A percentile compares a stretch with the other conserved stretches of the same genome.
These are phyloP conservation scores for Oreohelix idahoensis DNA, from an alignment of 1,140 invertebrate genomes.

Conservation along the genomic window DNA sequence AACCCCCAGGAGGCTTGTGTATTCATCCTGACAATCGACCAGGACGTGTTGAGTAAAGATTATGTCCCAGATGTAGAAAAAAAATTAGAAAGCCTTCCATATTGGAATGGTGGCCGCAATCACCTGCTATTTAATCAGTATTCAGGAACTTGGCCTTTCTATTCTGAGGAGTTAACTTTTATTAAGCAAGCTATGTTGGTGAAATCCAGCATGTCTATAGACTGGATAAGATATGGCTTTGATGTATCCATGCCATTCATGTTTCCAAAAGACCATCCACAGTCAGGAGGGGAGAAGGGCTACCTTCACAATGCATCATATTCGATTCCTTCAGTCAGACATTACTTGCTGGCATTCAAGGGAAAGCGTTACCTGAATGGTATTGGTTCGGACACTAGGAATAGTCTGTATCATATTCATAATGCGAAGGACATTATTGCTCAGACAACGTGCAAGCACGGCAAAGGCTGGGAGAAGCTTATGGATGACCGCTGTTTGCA, in stretches of 20 bases:
- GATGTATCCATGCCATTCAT: constrained; percentile 98
- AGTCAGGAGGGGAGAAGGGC: constrained; percentile 88
- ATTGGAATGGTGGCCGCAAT: constrained; percentile 97
- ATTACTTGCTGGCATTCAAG: constrained; percentile 94
- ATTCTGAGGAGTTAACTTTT: constrained; percentile 93
- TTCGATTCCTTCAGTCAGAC: constrained; percentile 81
- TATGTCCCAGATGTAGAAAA: constrained; percentile 89
- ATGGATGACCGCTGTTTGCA: constrained; percentile 88
- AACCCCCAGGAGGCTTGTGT: constrained; percentile 94
- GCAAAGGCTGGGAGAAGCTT: constrained; percentile 95
- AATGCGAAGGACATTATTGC: constrained; percentile 95
- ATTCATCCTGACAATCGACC: constrained; percentile 93
- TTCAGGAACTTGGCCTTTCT: constrained; percentile 98
- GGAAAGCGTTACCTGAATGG: constrained; percentile 98
- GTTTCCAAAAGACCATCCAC: constrained; percentile 94
- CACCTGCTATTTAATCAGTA: constrained; percentile 99
- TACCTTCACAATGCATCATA: constrained; percentile 79
- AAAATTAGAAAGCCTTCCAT: constrained; percentile 82
- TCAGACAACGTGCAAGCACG: constrained; percentile 97
- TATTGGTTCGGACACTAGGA: constrained; percentile 97
- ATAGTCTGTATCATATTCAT: constrained; percentile 97
- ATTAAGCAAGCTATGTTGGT: constrained; percentile 95
- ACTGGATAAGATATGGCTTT: constrained; percentile 89
- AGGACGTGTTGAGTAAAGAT: constrained; percentile 79
- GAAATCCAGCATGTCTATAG: constrained; percentile 92